Evolutionary conservation across 2,888 invertebrate species (phyloP).

Genomic region (Hesperia comma): DNA sequence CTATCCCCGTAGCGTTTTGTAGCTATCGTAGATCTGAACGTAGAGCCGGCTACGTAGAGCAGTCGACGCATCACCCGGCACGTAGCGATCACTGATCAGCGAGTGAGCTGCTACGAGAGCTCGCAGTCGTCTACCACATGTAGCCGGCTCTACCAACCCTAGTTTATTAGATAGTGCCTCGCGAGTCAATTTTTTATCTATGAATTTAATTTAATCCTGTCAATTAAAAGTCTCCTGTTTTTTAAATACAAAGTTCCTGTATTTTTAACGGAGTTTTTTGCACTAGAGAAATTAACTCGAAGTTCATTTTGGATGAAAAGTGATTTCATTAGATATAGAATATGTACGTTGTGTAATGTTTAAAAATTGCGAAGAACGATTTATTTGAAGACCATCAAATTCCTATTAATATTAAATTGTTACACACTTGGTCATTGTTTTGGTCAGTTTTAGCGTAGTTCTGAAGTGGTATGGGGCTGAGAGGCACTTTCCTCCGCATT

Average conservation of each 20-base stretch:
- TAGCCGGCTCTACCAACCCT: constrained; percentile 47
- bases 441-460: not conserved
- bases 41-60: constrained; percentile 43
- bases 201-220: constrained; percentile 73
- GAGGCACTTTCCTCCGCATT: constrained; percentile 60
- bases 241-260: constrained; percentile 54
- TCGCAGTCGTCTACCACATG: constrained; percentile 41
- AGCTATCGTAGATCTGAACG: constrained; percentile 52
- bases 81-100: constrained; percentile 12
- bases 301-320: constrained; percentile 5
- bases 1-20: constrained; percentile 59
- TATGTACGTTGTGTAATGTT: constrained; percentile 3
- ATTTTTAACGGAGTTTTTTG: constrained; percentile 42
- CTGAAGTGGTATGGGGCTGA: constrained; percentile 18
- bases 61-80: not conserved
- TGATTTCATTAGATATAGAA: constrained; percentile 9
- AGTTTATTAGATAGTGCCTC: constrained; percentile 71
- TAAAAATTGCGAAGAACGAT: not conserved
- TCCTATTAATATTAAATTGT: not conserved
- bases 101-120: not conserved
- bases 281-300: constrained; percentile 18
- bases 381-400: not conserved
- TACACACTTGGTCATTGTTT: not conserved
- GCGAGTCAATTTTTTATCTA: constrained; percentile 71
- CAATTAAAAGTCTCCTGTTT: constrained; percentile 67